A percentile compares a stretch with the other conserved stretches of the same genome.
Evolutionary conservation across 2,113 vertebrate species (phyloP).

Genomic region (Zosterops borbonicus): DNA sequence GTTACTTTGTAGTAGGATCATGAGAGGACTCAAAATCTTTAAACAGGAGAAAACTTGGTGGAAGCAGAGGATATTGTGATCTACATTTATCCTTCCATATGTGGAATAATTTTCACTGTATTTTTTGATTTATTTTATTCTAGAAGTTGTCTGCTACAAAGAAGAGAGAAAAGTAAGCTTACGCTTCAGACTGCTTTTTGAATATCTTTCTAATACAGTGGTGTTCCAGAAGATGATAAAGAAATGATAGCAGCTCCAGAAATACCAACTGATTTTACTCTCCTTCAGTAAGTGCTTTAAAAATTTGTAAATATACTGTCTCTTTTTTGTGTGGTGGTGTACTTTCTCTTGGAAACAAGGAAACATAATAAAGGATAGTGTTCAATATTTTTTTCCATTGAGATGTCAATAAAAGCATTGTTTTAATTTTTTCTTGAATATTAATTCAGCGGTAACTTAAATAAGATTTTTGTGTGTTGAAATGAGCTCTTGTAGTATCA

Average conservation of each 20-base stretch:
- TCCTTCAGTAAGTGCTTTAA: conserved; percentile 88
- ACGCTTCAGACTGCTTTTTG: conserved; percentile 71
- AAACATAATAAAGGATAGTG: background rate
- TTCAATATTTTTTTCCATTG: background rate
- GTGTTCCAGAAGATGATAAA: conserved; percentile 97
- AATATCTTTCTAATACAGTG: conserved; percentile 78
- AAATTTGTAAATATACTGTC: background rate
- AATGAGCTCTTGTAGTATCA: background rate
- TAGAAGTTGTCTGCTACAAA: conserved; percentile 64
- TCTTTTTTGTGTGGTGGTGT: background rate
- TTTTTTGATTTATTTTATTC: background rate
- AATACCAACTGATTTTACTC: conserved; percentile 96
- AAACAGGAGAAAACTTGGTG: background rate
- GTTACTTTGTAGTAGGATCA: background rate
- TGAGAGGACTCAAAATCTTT: background rate
- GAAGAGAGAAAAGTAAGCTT: conserved; percentile 64
- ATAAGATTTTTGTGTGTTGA: background rate
- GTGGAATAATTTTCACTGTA: background rate
- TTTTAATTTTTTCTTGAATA: background rate
- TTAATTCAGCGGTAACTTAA: background rate
- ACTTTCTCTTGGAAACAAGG: background rate
- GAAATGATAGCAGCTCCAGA: conserved; percentile 99
- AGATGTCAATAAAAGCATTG: background rate
- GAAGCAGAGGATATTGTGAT: background rate
- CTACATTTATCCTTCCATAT: background rate